Evolutionary conservation across 2,113 vertebrate genomes (phyloP), one percentile per base, ranked within the genome.

Genomic region (Pungitius pungitius): DNA sequence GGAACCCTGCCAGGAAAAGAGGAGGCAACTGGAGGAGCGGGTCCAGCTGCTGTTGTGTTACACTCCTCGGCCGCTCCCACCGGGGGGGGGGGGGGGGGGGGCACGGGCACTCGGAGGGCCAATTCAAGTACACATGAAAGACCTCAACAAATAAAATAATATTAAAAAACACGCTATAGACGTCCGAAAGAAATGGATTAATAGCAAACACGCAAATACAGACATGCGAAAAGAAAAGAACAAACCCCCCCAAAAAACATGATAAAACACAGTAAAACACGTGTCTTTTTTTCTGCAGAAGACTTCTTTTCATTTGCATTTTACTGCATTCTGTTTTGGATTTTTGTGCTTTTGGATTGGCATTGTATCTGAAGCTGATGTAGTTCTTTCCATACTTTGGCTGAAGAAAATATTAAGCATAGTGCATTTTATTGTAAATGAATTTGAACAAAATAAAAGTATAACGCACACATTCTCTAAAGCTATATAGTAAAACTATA

Each of bases 11-110:
- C 20, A 52, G 71, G 26, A 18, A 9, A n/a, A 26, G 55, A 71
- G 43, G 49, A 20, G 56, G 58, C 49, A 65, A 75, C 40, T 20
- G 57, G 68, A 85, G 75, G 57, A 64, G 54, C 61, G 75, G 80
- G 77, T 82, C 76, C 83, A 81, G 63, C 74, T 37, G 63, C 59
- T 67, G 76, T 63, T 61, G 49, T 67, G 77, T 73, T 86, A 45
- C 2, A 55, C 71, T 82, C 47, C 60, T n/a, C 1, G 80, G 66
- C 58, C 27, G 24, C 18, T 69, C 72, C 75, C 85, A 51, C 73
- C 1, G 22, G 61, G 71, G 62, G 52, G 65, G 30, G 12, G 42
- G 13, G 27, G n/a, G n/a, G n/a, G n/a, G n/a, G n/a, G n/a, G n/a
- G n/a, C n/a, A n/a, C n/a, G n/a, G n/a, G n/a, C n/a, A n/a, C n/a